Evolutionary conservation across 2,888 invertebrate species (phyloP).

Genomic region (Panorpa germanica): DNA sequence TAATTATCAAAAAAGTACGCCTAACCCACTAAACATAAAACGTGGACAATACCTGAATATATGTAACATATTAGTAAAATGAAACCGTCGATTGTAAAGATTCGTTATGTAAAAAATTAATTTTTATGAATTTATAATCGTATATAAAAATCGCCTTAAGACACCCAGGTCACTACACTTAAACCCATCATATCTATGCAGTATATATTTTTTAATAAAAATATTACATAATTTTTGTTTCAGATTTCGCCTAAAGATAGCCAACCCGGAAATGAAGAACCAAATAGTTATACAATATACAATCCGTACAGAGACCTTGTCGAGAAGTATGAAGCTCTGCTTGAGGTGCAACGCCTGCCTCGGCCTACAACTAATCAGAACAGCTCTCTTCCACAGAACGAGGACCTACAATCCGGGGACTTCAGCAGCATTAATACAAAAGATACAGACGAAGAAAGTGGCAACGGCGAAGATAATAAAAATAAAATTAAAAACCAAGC

Average conservation of each 20-base stretch:
- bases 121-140: too few relatives aligned
- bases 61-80: too few relatives aligned
- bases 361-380: slow-evolving; percentile 25
- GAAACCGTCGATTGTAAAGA: too few relatives aligned
- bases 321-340: slow-evolving; percentile 67
- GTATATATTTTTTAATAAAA: background rate
- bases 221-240: slow-evolving; percentile 10
- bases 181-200: too few relatives aligned
- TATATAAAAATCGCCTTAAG: too few relatives aligned
- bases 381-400: slow-evolving; percentile 44
- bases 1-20: too few relatives aligned
- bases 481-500: slow-evolving; percentile 23
- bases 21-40: too few relatives aligned
- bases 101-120: too few relatives aligned
- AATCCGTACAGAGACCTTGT: slow-evolving; percentile 66
- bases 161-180: too few relatives aligned
- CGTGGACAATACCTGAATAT: too few relatives aligned
- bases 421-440: slow-evolving; percentile 42
- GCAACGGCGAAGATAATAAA: slow-evolving; percentile 30
- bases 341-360: slow-evolving; percentile 54
- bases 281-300: slow-evolving; percentile 23
- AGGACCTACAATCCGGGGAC: slow-evolving; percentile 55
- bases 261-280: slow-evolving; percentile 15
- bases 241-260: slow-evolving; percentile 16
- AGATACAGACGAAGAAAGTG: slow-evolving; percentile 44